Evolutionary conservation across 2,797 vertebrate species (phyloP).

Genomic region (Anabacerthia variegaticeps): DNA sequence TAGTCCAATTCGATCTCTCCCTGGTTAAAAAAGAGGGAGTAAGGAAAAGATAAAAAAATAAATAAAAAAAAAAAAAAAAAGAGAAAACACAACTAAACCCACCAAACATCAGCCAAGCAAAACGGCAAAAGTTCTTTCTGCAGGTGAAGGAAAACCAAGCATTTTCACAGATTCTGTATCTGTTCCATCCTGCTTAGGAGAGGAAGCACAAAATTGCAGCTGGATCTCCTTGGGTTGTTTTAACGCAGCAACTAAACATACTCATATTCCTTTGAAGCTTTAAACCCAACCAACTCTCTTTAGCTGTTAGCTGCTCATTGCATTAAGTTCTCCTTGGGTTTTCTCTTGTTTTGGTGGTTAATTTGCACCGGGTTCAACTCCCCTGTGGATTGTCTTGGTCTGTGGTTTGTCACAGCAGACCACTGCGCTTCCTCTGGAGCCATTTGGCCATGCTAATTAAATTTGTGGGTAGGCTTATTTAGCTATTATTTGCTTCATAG

Average conservation of each 20-base stretch:
- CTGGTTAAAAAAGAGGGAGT: not conserved
- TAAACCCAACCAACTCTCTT: not conserved
- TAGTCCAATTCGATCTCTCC: not conserved
- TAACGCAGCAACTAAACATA: not conserved
- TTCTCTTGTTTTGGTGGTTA: not conserved
- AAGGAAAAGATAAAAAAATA: not conserved
- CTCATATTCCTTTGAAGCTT: not conserved
- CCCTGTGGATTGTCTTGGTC: not conserved
- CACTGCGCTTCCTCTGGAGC: slow-evolving; percentile 25
- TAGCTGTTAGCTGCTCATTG: not conserved
- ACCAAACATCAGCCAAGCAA: not conserved
- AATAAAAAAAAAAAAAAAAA: no score
- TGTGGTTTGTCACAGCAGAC: slow-evolving; percentile 54
- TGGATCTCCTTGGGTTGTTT: not conserved
- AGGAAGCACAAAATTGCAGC: not conserved
- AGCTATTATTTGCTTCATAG: not conserved
- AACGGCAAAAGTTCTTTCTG: not conserved
- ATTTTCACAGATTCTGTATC: not conserved
- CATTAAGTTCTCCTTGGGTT: not conserved
- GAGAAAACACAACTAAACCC: no score
- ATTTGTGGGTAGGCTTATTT: slow-evolving; percentile 11
- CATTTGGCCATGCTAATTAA: slow-evolving; percentile 28
- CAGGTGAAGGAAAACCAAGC: not conserved
- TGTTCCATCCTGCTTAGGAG: not conserved
- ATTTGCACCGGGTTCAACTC: not conserved